phyloP scores from a whole-genome alignment of 2,797 vertebrate genomes.

The Tragelaphus oryx region DNA sequence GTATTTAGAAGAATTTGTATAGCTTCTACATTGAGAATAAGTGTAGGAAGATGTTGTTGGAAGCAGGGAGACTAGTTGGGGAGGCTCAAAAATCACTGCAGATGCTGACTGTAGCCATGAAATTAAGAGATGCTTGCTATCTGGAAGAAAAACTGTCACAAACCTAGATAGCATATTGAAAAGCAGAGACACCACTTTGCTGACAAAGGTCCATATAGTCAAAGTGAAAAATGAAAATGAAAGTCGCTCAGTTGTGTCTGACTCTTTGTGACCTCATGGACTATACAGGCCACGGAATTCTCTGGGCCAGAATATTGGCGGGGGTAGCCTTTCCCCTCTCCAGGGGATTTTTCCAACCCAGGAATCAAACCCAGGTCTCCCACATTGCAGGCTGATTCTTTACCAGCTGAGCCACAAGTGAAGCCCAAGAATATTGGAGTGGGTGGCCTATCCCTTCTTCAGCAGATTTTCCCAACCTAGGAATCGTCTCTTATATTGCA shows the following conservation, averaged over 20 bases:
- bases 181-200: background rate
- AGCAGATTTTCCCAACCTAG: background rate
- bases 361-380: background rate
- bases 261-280: background rate
- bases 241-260: background rate
- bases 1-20: background rate
- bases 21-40: background rate
- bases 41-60: background rate
- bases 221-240: background rate
- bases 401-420: background rate
- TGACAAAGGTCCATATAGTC: background rate
- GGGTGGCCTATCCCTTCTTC: background rate
- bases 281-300: background rate
- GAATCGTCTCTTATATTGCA: background rate
- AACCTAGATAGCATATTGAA: background rate
- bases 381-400: background rate
- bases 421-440: background rate
- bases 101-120: background rate
- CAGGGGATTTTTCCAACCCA: background rate
- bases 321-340: background rate
- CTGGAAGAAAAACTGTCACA: background rate
- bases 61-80: background rate
- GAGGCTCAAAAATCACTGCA: background rate
- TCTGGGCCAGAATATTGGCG: background rate
- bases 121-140: background rate